Base-by-base conservation (phyloP, 1,140 invertebrate genomes). In the Achatina immaculata region DNA sequence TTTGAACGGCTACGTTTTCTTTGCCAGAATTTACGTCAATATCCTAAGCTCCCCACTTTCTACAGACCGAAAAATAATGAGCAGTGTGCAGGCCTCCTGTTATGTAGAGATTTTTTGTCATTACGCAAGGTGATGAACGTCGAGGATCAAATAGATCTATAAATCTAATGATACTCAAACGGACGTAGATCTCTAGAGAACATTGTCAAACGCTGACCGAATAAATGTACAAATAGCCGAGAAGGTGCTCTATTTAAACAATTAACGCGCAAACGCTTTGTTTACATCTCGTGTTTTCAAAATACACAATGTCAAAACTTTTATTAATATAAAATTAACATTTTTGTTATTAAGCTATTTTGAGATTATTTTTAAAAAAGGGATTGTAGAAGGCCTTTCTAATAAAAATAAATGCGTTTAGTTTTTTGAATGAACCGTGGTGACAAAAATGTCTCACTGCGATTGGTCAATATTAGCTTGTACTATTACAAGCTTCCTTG, bases 251-350 rank as follows among this genome's bases (percentile, higher is more conserved):
- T 31, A 65, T 74, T 43, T 0, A 43, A 28, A 73, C 55, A 55
- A 24, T 55, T n/a, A 28, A 45, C 45, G 38, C 45, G 19, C 24
- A 65, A 28, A 19, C 42, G 31, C 16, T n/a, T 38, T 42, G 51
- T 43, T 58, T 38, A 40, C 21, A 34, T 58, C 66, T 36, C 51
- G 95, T 94, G 83, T 94, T 94, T 82, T 92, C 91, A 45, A 90
- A 88, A 84, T 93, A 94, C 92, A 93, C 89, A 81, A 89, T 82
- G 86, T 86, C 80, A 86, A 91, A 82, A 43, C 90, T 85, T 40
- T 89, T 91, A 85, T 90, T 87, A 83, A 86, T 89, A 79, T 89
- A 91, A 89, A 83, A 84, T 28, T 93, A 81, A 84, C 92, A 89
- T 75, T 92, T 84, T 85, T 92, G 11, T 4, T n/a, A 74, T n/a